A percentile compares a stretch with the other conserved stretches of the same genome.
These are phyloP conservation scores for Hypsopygia costalis DNA, from an alignment of 2,888 invertebrate species.

Conservation along the genomic window DNA sequence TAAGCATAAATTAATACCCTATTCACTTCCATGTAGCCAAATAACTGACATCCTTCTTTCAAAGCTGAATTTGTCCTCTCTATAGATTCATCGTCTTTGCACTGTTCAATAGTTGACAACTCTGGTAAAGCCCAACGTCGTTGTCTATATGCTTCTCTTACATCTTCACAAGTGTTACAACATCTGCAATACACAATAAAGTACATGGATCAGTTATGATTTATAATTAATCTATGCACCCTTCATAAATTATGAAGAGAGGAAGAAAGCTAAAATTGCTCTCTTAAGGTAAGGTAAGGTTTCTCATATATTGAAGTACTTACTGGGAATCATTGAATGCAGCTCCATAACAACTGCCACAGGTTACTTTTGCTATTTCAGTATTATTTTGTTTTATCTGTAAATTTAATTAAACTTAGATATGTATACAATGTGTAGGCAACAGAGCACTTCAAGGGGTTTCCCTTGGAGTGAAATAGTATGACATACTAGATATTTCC, in stretches of 20 bases:
- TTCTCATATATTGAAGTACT: slow-evolving; percentile 34
- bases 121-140: slow-evolving; percentile 93
- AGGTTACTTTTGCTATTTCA: slow-evolving; percentile 78
- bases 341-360: slow-evolving; percentile 98
- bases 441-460: too few relatives aligned
- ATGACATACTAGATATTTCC: too few relatives aligned
- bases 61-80: slow-evolving; percentile 89
- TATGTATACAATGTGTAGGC: too few relatives aligned
- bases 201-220: too few relatives aligned
- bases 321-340: slow-evolving; percentile 83
- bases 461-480: too few relatives aligned
- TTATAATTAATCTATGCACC: too few relatives aligned
- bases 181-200: slow-evolving; percentile 83
- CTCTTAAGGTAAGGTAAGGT: too few relatives aligned
- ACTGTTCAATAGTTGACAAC: slow-evolving; percentile 92
- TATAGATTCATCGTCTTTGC: slow-evolving; percentile 89
- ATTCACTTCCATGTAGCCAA: slow-evolving; percentile 96
- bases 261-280: too few relatives aligned
- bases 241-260: too few relatives aligned
- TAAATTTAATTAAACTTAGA: slow-evolving; percentile 18
- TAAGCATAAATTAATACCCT: slow-evolving; percentile 79
- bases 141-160: slow-evolving; percentile 93
- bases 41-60: slow-evolving; percentile 97
- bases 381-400: slow-evolving; percentile 65
- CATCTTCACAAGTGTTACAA: slow-evolving; percentile 98